Conservation (phyloP, 1,140 invertebrate genomes). For the Aporrectodea caliginosa region DNA sequence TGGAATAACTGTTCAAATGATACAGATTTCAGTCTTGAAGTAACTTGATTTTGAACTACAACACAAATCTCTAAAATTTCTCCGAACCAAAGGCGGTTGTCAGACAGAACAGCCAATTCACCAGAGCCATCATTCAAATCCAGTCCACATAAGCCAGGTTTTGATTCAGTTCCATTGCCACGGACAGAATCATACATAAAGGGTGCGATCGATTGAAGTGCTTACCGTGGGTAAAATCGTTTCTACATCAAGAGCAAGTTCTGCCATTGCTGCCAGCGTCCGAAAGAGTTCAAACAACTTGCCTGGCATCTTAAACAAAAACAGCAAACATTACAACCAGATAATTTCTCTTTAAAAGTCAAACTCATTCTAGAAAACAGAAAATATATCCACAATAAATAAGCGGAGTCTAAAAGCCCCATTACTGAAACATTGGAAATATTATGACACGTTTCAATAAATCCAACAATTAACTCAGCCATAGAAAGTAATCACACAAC, state of each 20-base stretch:
- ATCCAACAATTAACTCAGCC: no score
- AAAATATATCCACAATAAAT: background rate
- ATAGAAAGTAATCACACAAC: no score
- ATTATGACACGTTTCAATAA: background rate
- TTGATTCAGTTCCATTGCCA: background rate
- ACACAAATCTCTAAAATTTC: background rate
- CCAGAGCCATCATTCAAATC: no score
- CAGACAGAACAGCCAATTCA: background rate
- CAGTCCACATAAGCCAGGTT: no score
- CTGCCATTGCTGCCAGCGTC: background rate
- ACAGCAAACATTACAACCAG: background rate
- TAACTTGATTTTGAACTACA: background rate
- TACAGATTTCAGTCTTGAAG: background rate
- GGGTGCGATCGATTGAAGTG: background rate
- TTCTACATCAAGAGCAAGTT: background rate
- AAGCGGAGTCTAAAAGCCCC: background rate
- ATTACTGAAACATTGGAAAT: background rate
- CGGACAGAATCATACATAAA: background rate
- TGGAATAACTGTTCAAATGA: no score
- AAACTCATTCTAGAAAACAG: background rate
- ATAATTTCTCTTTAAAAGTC: background rate
- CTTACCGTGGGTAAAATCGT: background rate
- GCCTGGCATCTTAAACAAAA: background rate
- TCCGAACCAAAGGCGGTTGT: background rate
- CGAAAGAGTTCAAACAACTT: background rate